Base-by-base conservation (phyloP, 2,888 invertebrate genomes). In the Orchestes rusci region DNA sequence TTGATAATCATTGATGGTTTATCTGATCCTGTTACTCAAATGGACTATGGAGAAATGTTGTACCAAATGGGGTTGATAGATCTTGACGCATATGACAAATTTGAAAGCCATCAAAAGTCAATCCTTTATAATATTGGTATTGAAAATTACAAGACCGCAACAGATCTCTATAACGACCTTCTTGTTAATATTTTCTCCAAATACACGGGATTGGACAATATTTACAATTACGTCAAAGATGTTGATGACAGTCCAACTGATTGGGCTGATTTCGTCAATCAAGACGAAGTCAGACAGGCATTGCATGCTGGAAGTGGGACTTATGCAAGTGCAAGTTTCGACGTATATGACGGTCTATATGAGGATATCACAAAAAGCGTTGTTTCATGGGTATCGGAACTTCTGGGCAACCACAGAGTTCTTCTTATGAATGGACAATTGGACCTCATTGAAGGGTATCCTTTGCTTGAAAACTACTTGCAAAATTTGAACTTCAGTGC, bases 391-490 rank as follows among this genome's bases (percentile, higher is more conserved):
- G 42, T 60, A 5, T 27, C 76, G 0, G 79, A 80, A 52, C 67
- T 88, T 0, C 60, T 85, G 1, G 70, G 79, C 18, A 67, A 77
- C 51, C 83, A n/a, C n/a, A n/a, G n/a, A n/a, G n/a, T n/a, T n/a
- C n/a, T n/a, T n/a, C n/a, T n/a, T n/a, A n/a, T n/a, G 82, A 91
- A 80, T 61, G 93, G 93, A 0, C 92, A 93, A 62, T 63, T 93
- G 51, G 93, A 94, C 63, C 81, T 93, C 8, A 86, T 91, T 51
- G 85, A 90, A 0, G 86, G 88, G 0, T 87, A 88, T 66, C 86
- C 89, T 0, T 61, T 86, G 34, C 90, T 90, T 0, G 75, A 83
- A 18, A 83, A 82, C 59, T 89, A 84, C 64, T 66, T 92, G 13
- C 5, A 19, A 31, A 30, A 39, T 10, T 70, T 89, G 3, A 73